A percentile compares a stretch with the other conserved stretches of the same genome.
Conservation (phyloP, 2,888 invertebrate genomes). For the Prosopocoilus inquinatus region DNA sequence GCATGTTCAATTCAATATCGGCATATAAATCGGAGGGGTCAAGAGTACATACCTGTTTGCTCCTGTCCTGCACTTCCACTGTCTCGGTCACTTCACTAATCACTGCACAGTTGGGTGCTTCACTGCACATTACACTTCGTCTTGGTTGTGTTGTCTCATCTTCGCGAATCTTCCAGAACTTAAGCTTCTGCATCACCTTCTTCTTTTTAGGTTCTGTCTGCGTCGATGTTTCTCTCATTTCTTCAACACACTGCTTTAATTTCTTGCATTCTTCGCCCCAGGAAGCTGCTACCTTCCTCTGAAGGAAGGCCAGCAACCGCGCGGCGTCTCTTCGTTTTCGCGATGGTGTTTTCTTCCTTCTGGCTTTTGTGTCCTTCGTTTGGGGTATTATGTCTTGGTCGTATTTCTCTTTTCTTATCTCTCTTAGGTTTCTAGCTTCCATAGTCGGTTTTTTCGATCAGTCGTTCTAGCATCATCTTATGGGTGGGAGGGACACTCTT, state of each 20-base stretch:
- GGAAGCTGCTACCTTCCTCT: too few species aligned
- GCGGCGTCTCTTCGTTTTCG: too few species aligned
- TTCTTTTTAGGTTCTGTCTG: neutral
- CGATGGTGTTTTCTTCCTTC: neutral
- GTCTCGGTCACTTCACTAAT: neutral
- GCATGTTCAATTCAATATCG: slow-evolving; percentile 2
- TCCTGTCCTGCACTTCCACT: neutral
- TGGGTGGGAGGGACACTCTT: neutral
- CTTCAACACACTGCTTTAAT: too few species aligned
- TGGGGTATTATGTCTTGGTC: neutral
- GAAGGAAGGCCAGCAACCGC: too few species aligned
- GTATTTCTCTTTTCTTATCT: neutral
- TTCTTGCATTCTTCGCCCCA: too few species aligned
- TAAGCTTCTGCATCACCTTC: neutral
- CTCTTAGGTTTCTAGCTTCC: neutral
- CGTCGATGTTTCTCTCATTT: neutral
- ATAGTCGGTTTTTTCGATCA: slow-evolving; percentile 13
- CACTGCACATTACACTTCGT: neutral
- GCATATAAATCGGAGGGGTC: neutral
- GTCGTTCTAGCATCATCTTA: slow-evolving; percentile 8
- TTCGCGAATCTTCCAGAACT: neutral
- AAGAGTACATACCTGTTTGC: neutral
- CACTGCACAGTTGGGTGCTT: neutral
- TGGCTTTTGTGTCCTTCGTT: neutral
- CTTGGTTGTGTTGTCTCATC: neutral